A percentile compares a stretch with the other conserved stretches of the same genome.
Conservation (phyloP, 2,113 vertebrate species). For the Agapornis roseicollis region DNA sequence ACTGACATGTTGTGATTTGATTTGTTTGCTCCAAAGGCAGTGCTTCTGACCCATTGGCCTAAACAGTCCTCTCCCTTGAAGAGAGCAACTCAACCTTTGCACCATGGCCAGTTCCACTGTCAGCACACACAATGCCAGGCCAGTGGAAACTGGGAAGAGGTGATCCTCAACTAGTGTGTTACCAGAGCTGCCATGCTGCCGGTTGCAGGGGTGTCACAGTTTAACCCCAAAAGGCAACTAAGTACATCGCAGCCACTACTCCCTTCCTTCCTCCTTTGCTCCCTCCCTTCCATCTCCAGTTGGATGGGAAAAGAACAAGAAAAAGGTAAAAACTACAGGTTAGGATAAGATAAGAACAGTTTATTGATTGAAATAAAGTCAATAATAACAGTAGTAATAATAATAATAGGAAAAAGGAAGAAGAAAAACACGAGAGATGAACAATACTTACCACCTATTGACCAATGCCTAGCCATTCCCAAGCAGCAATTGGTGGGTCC, state of each 20-base stretch:
- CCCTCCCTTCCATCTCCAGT: background rate
- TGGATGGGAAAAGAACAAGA: background rate
- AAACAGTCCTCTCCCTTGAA: background rate
- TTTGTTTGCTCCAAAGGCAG: background rate
- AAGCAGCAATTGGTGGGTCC: background rate
- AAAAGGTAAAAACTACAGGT: background rate
- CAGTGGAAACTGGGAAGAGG: background rate
- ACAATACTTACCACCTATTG: background rate
- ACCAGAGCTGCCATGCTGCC: background rate
- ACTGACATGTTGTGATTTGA: accelerated
- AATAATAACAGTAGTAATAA: background rate
- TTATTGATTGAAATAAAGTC: background rate
- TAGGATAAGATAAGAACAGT: background rate
- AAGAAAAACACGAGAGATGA: background rate
- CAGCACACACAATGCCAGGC: background rate
- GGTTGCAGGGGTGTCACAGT: background rate
- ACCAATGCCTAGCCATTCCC: background rate
- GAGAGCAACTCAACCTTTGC: background rate
- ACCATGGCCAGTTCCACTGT: background rate
- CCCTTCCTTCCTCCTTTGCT: background rate
- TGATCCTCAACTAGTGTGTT: background rate
- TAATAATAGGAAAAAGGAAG: background rate
- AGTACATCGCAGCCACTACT: background rate
- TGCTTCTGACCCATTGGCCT: background rate
- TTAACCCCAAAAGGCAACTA: background rate